Evolutionary conservation across 2,888 invertebrate genomes (phyloP).

Genomic region (Drosophila picticornis): DNA sequence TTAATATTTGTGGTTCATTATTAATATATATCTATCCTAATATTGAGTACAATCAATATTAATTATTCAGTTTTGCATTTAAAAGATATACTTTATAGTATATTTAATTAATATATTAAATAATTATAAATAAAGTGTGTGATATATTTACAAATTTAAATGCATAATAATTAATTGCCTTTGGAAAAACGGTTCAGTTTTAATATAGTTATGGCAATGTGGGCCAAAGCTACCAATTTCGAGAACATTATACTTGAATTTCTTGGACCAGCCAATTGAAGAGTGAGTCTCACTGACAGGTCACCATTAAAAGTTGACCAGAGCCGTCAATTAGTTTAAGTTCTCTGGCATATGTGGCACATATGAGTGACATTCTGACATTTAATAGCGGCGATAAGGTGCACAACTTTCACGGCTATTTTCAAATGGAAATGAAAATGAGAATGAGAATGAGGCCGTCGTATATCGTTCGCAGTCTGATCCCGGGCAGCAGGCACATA

Average conservation of each 20-base stretch:
- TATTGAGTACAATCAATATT: background rate
- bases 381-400: constrained; percentile 52
- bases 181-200: background rate
- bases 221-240: background rate
- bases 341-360: background rate
- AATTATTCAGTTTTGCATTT: too few species aligned
- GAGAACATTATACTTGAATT: background rate
- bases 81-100: background rate
- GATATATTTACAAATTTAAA: background rate
- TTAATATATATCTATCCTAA: background rate
- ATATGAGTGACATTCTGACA: constrained; percentile 37
- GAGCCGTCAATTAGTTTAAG: constrained; percentile 44
- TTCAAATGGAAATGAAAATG: constrained; percentile 27
- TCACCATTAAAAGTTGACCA: constrained; percentile 29
- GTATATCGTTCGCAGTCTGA: background rate
- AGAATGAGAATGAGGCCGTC: constrained; percentile 14
- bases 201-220: background rate
- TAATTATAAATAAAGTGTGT: too few species aligned
- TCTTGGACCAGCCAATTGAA: constrained; percentile 19
- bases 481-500: background rate
- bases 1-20: background rate
- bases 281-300: constrained; percentile 6
- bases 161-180: background rate
- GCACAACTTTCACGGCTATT: constrained; percentile 55
- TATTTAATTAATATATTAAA: background rate